Evolutionary conservation across 64 coral and sea anemone species (phyloP).

Genomic region (Anthopleura sola): DNA sequence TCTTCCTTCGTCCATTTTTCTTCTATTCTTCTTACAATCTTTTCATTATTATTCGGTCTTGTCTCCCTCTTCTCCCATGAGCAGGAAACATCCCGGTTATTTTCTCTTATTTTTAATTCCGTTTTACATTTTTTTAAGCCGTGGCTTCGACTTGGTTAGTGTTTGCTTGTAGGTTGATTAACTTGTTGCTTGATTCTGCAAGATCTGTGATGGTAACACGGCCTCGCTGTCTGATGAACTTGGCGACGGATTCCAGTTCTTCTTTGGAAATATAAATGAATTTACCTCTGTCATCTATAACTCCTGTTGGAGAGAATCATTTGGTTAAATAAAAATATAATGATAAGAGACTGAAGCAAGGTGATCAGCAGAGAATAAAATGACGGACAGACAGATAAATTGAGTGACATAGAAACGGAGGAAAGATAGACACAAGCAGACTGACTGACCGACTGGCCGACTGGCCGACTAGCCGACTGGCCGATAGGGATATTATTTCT

Average conservation of each 20-base stretch:
- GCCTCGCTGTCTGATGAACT: conserved; percentile 95
- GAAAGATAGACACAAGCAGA: too few species aligned
- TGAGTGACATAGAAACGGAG: too few species aligned
- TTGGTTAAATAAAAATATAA: too few species aligned
- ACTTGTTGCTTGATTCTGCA: conserved; percentile 89
- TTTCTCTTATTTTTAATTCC: neutral
- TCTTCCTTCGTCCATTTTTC: too few species aligned
- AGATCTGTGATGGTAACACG: conserved; percentile 91
- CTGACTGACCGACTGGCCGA: too few species aligned
- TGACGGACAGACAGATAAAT: neutral
- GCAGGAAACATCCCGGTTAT: neutral
- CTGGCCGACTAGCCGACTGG: too few species aligned
- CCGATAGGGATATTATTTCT: neutral
- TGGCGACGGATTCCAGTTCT: conserved; percentile 85
- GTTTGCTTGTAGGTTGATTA: conserved; percentile 85
- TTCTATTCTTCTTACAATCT: too few species aligned
- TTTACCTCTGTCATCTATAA: conserved; percentile 94
- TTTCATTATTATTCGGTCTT: too few species aligned
- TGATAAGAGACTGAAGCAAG: neutral
- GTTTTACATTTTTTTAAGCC: neutral
- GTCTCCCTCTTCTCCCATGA: too few species aligned
- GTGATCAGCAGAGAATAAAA: neutral
- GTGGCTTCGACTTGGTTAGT: conserved; percentile 21
- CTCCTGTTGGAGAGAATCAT: conserved; percentile 47
- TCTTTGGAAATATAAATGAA: conserved; percentile 97